A percentile compares a stretch with the other conserved stretches of the same genome.
These are phyloP conservation scores for Margarornis squamiger DNA, from an alignment of 2,797 vertebrate genomes.

Conservation along the genomic window DNA sequence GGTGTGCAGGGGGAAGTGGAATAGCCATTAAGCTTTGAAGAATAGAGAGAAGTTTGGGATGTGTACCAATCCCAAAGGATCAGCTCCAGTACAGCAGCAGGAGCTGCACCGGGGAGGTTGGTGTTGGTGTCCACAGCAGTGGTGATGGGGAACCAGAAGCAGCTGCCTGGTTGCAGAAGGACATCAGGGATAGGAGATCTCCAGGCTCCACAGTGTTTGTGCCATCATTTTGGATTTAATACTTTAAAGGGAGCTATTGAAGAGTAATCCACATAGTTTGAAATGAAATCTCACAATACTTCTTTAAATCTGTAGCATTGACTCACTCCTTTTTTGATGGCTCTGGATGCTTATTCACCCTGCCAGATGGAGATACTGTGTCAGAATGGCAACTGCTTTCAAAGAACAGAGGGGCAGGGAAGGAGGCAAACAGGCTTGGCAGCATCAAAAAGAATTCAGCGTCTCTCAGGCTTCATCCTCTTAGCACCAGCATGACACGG, in stretches of 20 bases:
- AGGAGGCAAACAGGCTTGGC: slow-evolving; percentile 65
- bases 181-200: neutral
- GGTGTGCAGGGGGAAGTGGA: neutral
- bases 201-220: neutral
- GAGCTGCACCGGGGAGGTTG: neutral
- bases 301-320: slow-evolving; percentile 55
- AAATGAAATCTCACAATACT: slow-evolving; percentile 44
- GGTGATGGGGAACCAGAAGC: neutral
- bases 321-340: slow-evolving; percentile 51
- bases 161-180: neutral
- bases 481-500: neutral
- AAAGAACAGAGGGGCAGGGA: slow-evolving; percentile 70
- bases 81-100: neutral
- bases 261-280: slow-evolving; percentile 36
- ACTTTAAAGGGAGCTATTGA: slow-evolving; percentile 27
- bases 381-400: slow-evolving; percentile 66
- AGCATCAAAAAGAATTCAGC: slow-evolving; percentile 43
- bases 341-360: slow-evolving; percentile 69
- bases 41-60: neutral
- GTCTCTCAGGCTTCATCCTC: slow-evolving; percentile 67
- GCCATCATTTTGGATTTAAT: neutral
- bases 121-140: accelerated
- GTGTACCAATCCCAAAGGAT: neutral
- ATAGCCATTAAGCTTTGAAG: neutral
- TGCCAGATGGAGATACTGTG: slow-evolving; percentile 73